phyloP scores from a whole-genome alignment of 2,113 vertebrate genomes.

The Mohoua ochrocephala region DNA sequence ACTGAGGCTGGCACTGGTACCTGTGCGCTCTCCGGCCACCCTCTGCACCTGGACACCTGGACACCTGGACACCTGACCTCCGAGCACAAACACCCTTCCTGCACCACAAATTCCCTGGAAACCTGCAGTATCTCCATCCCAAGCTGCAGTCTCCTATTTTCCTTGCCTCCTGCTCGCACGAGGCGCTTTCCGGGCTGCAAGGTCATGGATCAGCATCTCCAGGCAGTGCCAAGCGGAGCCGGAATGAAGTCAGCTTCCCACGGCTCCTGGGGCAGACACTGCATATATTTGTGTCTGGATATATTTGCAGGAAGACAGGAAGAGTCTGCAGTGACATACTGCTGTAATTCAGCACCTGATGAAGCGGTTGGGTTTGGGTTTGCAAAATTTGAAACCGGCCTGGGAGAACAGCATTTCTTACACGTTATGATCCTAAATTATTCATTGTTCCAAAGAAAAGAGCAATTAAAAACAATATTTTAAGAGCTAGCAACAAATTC shows the following conservation, averaged over 20 bases:
- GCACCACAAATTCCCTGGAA: background rate
- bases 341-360: background rate
- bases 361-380: background rate
- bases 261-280: background rate
- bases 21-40: background rate
- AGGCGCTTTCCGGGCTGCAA: background rate
- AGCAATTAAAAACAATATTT: background rate
- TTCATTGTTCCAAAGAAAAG: background rate
- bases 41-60: background rate
- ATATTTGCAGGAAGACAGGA: background rate
- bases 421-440: background rate
- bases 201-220: background rate
- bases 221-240: background rate
- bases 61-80: background rate
- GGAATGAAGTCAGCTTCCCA: background rate
- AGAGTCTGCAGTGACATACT: background rate
- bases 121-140: fast-evolving
- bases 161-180: background rate
- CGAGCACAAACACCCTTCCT: background rate
- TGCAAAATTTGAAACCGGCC: background rate
- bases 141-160: background rate
- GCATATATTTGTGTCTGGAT: background rate
- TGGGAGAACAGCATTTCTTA: background rate
- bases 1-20: background rate
- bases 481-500: background rate